Base-by-base conservation (phyloP, 2,888 invertebrate species). In the Scaptomyza caliginosa region DNA sequence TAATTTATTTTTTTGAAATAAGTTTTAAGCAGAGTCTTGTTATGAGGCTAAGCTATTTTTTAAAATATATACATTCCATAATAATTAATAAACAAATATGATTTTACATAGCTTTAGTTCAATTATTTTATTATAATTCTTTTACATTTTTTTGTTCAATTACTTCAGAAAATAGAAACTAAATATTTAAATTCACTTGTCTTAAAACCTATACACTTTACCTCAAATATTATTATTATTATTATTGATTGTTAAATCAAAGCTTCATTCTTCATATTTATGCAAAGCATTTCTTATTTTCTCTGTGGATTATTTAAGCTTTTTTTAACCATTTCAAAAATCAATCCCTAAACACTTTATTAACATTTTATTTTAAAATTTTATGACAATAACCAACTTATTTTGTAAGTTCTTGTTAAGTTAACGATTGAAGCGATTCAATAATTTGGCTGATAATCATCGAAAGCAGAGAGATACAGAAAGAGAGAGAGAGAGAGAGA, bases 331-430 rank as follows among this genome's bases (percentile, higher is more conserved):
- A 63, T 71, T 73, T 54, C 38, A 26, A 42, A 62, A 34, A 2
- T n/a, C n/a, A n/a, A n/a, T n/a, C n/a, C 34, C 43, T n/a, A 43
- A 10, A 46, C 17, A 52, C 32, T 16, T 34, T 8, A 2, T 13
- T 7, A 24, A 13, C n/a, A 28, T 50, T 56, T 51, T 38, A 26
- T 39, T 58, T 72, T 75, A 55, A 40, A 66, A n/a, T n/a, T 77
- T 84, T 69, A 63, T 75, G 86, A 86, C 86, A 86, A 84, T 86
- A 84, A 84, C 23, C 54, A 48, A 51, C 19, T 67, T 54, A 67
- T 69, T 79, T 79, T 59, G 59, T 73, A 73, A 66, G 73, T 73
- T 73, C 54, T 74, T 71, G 75, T 74, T 74, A 74, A 71, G 74
- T 74, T 73, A 59, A 56, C 66, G 55, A 62, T 68, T 64, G 36